Conservation (phyloP, 2,888 invertebrate genomes). For the Parapristionchus giblindavisi region DNA sequence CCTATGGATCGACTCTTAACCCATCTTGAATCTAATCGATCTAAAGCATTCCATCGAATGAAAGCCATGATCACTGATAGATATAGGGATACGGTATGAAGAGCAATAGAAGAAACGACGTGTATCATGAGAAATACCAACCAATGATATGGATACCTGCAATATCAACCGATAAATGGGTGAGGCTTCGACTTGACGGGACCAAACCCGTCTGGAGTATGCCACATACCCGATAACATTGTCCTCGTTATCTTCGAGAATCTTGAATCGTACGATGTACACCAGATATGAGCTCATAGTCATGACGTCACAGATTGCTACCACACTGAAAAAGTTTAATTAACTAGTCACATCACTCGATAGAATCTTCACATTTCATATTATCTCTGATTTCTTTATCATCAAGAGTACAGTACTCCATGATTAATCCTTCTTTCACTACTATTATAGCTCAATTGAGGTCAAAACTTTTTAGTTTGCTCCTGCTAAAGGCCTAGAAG, state of each 20-base stretch:
- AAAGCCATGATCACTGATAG: constrained; percentile 42
- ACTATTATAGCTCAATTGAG: too few species aligned
- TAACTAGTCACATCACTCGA: neutral
- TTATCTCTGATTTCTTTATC: too few species aligned
- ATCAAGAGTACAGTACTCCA: too few species aligned
- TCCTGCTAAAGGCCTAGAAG: too few species aligned
- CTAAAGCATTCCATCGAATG: constrained; percentile 57
- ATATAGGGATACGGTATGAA: constrained; percentile 37
- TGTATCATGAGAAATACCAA: constrained; percentile 46
- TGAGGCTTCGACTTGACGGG: too few species aligned
- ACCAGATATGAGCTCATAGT: constrained; percentile 38
- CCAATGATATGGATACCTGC: constrained; percentile 55
- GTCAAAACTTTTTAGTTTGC: too few species aligned
- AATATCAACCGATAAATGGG: too few species aligned
- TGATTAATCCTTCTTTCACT: too few species aligned
- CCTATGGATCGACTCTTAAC: constrained; percentile 55
- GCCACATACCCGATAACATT: neutral
- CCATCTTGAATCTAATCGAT: constrained; percentile 58
- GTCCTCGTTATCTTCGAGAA: constrained; percentile 19
- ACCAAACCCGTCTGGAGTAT: too few species aligned
- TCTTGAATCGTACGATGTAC: constrained; percentile 36
- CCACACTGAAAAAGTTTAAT: constrained; percentile 23
- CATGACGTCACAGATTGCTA: constrained; percentile 33
- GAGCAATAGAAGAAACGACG: constrained; percentile 37
- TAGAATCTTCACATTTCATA: neutral